Evolutionary conservation across 2,888 invertebrate species (phyloP).

Genomic region (Papilio protenor): DNA sequence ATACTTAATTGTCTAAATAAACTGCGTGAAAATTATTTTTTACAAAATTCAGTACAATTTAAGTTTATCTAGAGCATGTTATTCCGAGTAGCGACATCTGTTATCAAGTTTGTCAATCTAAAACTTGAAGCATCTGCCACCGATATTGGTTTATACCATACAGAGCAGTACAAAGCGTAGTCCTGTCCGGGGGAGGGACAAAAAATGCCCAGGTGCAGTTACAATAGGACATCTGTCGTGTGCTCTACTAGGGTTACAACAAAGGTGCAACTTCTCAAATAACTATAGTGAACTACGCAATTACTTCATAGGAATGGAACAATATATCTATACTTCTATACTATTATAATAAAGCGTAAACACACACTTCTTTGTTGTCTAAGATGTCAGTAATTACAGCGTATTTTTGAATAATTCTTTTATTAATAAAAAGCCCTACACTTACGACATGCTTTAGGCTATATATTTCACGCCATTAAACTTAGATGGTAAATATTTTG

Average conservation of each 20-base stretch:
- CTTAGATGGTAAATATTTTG: no score
- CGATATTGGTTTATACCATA: not conserved
- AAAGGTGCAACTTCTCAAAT: slow-evolving; percentile 19
- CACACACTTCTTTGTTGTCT: no score
- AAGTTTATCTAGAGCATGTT: not conserved
- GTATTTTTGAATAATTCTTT: no score
- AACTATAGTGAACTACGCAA: not conserved
- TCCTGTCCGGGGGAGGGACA: slow-evolving; percentile 14
- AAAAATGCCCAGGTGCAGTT: slow-evolving; percentile 32
- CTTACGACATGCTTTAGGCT: no score
- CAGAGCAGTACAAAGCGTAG: slow-evolving; percentile 2
- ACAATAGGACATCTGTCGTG: slow-evolving; percentile 40
- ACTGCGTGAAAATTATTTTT: no score
- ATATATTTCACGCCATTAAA: no score
- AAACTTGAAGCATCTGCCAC: slow-evolving; percentile 5
- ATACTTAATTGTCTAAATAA: no score
- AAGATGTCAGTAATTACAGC: no score
- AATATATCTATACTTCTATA: no score
- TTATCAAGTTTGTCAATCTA: not conserved
- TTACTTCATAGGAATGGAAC: not conserved
- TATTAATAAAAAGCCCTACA: no score
- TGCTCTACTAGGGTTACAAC: slow-evolving; percentile 19
- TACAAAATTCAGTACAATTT: no score
- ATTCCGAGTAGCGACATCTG: slow-evolving; percentile 1
- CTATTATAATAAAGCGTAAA: no score